Evolutionary conservation across 2,888 invertebrate genomes (phyloP).

Genomic region (Piscicola geometra): DNA sequence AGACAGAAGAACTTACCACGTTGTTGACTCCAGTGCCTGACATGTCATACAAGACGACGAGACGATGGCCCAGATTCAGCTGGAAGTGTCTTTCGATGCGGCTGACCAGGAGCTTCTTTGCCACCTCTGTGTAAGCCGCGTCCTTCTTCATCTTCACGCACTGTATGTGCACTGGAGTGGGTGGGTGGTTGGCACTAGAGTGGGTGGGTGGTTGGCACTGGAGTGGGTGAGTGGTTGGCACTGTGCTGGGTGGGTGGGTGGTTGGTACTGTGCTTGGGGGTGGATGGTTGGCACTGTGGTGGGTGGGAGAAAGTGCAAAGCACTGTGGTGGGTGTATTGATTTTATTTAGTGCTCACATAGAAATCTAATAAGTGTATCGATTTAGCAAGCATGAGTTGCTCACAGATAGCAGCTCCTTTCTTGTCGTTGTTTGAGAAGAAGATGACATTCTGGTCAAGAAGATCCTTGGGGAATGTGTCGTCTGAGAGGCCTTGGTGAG

Average conservation of each 20-base stretch:
- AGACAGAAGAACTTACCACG: conserved; percentile 59
- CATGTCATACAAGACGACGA: conserved; percentile 86
- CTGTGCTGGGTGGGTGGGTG: too few relatives aligned
- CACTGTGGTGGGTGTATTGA: too few relatives aligned
- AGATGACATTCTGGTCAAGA: conserved; percentile 72
- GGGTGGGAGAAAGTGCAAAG: too few relatives aligned
- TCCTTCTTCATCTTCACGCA: conserved; percentile 77
- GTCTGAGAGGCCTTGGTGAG: conserved; percentile 62
- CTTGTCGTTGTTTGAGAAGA: conserved; percentile 71
- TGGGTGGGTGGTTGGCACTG: too few relatives aligned
- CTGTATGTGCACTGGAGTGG: conserved; percentile 69
- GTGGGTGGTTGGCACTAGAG: not conserved
- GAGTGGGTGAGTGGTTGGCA: too few relatives aligned
- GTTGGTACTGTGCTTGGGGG: too few relatives aligned
- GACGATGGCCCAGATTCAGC: conserved; percentile 62
- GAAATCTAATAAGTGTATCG: too few relatives aligned
- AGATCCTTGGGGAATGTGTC: conserved; percentile 68
- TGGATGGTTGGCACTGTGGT: too few relatives aligned
- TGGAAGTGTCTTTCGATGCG: conserved; percentile 69
- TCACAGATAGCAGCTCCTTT: conserved; percentile 57
- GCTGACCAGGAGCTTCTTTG: conserved; percentile 76
- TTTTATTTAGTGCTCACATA: too few relatives aligned
- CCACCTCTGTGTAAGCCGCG: conserved; percentile 60
- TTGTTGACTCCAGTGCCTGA: conserved; percentile 77
- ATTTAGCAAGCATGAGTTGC: too few relatives aligned